Percentiles rank a stretch among this genome's conserved stretches.
These are phyloP conservation scores for Labia minor DNA, from an alignment of 2,888 invertebrate species.

Conservation along the genomic window DNA sequence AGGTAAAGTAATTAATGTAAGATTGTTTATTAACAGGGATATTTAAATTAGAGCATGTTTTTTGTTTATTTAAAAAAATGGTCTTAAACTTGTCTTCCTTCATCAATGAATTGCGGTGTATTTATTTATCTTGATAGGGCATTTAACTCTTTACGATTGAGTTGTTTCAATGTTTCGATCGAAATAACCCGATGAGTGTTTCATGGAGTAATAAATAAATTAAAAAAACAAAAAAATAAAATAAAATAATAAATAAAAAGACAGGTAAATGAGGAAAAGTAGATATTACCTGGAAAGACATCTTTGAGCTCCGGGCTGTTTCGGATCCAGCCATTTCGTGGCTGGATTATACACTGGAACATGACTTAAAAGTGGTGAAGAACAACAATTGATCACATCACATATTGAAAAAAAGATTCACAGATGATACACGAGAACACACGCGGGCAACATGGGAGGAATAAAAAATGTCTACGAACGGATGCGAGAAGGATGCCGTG, in stretches of 20 bases:
- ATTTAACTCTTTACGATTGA: neutral
- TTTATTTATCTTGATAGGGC: neutral
- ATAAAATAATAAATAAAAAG: no score
- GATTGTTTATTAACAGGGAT: no score
- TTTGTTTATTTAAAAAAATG: no score
- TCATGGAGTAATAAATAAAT: neutral
- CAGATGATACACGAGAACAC: neutral
- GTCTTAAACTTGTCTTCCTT: no score
- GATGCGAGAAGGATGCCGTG: neutral
- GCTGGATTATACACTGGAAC: constrained; percentile 77
- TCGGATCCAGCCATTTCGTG: constrained; percentile 64
- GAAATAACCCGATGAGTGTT: neutral
- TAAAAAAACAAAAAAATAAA: neutral
- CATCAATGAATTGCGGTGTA: neutral
- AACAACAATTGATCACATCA: neutral
- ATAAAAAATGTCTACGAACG: neutral
- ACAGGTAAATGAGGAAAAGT: neutral
- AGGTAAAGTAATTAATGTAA: no score
- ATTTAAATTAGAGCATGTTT: no score
- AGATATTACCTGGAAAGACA: constrained; percentile 60
- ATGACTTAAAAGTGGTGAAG: constrained; percentile 36
- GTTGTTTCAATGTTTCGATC: neutral
- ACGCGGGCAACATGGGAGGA: neutral
- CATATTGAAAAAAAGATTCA: constrained; percentile 8
- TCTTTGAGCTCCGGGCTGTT: constrained; percentile 59